A percentile compares a stretch with the other conserved stretches of the same genome.
These are phyloP conservation scores for Tragelaphus strepsiceros DNA, from an alignment of 2,113 vertebrate species.

Conservation along the genomic window DNA sequence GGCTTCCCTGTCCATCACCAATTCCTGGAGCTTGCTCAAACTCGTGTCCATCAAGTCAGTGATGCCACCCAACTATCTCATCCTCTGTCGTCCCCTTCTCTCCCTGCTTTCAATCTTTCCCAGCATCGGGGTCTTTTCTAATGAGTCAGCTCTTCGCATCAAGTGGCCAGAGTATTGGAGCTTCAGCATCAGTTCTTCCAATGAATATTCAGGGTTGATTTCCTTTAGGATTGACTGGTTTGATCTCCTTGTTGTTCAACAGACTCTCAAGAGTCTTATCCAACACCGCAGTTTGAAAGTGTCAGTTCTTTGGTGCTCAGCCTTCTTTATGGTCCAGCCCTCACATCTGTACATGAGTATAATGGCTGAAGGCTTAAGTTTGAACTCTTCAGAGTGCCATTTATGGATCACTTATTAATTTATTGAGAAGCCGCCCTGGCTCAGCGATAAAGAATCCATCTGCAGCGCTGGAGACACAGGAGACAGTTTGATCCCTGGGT, in stretches of 20 bases:
- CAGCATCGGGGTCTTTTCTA: background rate
- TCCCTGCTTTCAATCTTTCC: background rate
- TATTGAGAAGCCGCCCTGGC: background rate
- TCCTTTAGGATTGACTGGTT: background rate
- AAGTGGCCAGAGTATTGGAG: background rate
- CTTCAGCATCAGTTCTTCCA: background rate
- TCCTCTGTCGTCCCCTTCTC: background rate
- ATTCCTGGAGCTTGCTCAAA: background rate
- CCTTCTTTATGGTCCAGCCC: background rate
- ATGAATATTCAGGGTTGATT: background rate
- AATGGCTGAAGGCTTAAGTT: background rate
- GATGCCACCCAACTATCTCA: background rate
- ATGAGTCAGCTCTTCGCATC: background rate
- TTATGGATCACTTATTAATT: constrained; percentile 12
- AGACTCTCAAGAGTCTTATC: background rate
- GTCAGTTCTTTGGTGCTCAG: background rate
- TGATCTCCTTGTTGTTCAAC: background rate
- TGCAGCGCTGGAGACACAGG: background rate
- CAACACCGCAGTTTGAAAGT: background rate
- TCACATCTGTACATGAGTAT: background rate
- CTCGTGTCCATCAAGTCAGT: background rate
- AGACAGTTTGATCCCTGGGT: background rate
- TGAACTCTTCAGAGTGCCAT: background rate
- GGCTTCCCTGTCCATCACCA: background rate
- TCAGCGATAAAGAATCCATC: background rate